These are phyloP conservation scores for Pantala flavescens DNA, from an alignment of 1,140 invertebrate species.

Conservation along the genomic window DNA sequence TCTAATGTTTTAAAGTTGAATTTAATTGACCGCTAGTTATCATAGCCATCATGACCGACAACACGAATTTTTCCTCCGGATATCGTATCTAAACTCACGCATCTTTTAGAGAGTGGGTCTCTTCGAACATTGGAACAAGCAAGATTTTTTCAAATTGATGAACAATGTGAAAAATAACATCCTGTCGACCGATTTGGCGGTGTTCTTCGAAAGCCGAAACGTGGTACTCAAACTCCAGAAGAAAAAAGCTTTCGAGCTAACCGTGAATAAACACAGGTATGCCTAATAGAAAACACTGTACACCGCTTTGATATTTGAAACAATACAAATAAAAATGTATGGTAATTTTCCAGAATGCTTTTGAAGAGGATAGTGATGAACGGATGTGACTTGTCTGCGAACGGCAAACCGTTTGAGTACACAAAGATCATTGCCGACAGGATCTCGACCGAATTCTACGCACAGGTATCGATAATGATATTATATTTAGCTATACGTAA, in stretches of 20 bases:
- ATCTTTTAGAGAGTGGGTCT: slow-evolving; percentile 17
- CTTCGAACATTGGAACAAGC: slow-evolving; percentile 12
- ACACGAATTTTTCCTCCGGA: no score
- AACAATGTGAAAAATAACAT: slow-evolving; percentile 42
- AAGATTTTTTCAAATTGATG: slow-evolving; percentile 27
- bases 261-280: not conserved
- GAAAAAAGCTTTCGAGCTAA: not conserved
- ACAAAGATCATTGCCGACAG: slow-evolving; percentile 38
- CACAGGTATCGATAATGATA: slow-evolving; percentile 28
- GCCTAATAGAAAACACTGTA: not conserved
- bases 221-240: slow-evolving; percentile 14
- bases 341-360: slow-evolving; percentile 36
- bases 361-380: slow-evolving; percentile 47
- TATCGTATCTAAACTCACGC: no score
- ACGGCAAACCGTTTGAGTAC: slow-evolving; percentile 42
- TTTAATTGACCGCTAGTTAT: no score
- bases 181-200: slow-evolving; percentile 42
- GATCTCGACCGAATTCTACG: slow-evolving; percentile 42
- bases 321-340: slow-evolving; percentile 33
- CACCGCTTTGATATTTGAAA: not conserved
- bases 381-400: slow-evolving; percentile 42
- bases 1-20: no score
- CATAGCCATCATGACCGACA: no score
- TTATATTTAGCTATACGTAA: not conserved
- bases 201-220: slow-evolving; percentile 39